Conservation (phyloP, 2,797 vertebrate genomes). For the Anas flavirostris region DNA sequence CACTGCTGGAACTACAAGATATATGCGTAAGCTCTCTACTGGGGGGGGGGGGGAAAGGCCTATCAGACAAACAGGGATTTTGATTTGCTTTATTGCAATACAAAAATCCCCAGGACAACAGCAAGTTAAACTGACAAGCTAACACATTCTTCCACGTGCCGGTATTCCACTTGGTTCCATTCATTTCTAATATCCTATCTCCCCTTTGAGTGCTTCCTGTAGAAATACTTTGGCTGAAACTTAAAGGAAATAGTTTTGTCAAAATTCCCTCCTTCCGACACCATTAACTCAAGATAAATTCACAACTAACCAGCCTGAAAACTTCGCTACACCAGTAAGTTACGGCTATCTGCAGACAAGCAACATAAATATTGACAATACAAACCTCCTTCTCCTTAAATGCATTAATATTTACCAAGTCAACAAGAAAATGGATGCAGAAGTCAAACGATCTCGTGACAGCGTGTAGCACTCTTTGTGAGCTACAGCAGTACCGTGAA, state of each 20-base stretch:
- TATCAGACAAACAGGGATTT: background rate
- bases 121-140: background rate
- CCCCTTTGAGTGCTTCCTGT: background rate
- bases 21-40: background rate
- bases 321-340: background rate
- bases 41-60: too few relatives aligned
- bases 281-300: background rate
- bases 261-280: background rate
- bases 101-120: background rate
- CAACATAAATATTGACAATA: background rate
- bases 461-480: rapidly evolving
- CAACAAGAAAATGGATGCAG: background rate
- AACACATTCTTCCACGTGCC: background rate
- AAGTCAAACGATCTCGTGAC: background rate
- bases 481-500: background rate
- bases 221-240: background rate
- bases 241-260: background rate
- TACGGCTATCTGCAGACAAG: background rate
- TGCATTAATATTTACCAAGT: background rate
- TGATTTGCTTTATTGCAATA: background rate
- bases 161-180: background rate
- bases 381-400: background rate
- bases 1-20: background rate
- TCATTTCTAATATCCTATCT: background rate
- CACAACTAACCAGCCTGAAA: background rate